phyloP scores from a whole-genome alignment of 64 coral and sea anemone genomes.

The Orbicella faveolata region DNA sequence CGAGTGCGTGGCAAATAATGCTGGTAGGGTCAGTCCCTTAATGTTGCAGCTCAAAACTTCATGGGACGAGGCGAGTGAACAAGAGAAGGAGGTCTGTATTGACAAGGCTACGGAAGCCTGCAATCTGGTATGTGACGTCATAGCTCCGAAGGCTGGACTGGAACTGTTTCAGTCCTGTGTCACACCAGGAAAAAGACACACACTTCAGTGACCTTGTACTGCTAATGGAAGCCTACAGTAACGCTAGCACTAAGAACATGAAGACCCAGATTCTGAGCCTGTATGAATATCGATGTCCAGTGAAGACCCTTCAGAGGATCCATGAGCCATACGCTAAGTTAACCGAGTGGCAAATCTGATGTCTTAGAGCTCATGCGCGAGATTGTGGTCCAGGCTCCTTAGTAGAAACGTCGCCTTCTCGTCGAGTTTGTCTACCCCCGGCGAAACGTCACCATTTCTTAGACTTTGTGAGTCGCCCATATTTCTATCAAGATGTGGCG shows the following conservation, averaged over 20 bases:
- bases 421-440: conserved; percentile 17
- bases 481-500: conserved; percentile 17
- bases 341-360: conserved; percentile 68
- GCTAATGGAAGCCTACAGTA: conserved; percentile 62
- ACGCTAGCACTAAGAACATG: conserved; percentile 51
- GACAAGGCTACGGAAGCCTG: conserved; percentile 68
- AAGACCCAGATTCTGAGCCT: conserved; percentile 74
- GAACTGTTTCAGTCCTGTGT: conserved; percentile 23
- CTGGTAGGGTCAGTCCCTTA: conserved; percentile 31
- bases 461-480: conserved; percentile 34
- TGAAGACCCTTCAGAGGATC: conserved; percentile 57
- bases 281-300: conserved; percentile 62
- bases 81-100: conserved; percentile 69
- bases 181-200: too few species aligned
- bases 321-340: conserved; percentile 65
- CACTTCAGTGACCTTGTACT: conserved; percentile 37
- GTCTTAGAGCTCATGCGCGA: conserved; percentile 70
- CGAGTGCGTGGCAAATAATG: neutral
- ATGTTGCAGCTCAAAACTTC: conserved; percentile 41
- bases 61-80: conserved; percentile 29
- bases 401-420: conserved; percentile 8
- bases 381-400: conserved; percentile 45
- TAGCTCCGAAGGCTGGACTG: conserved; percentile 58
- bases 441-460: conserved; percentile 65
- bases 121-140: conserved; percentile 63